Evolutionary conservation across 2,888 invertebrate genomes (phyloP).

Genomic region (Odontothrips loti): DNA sequence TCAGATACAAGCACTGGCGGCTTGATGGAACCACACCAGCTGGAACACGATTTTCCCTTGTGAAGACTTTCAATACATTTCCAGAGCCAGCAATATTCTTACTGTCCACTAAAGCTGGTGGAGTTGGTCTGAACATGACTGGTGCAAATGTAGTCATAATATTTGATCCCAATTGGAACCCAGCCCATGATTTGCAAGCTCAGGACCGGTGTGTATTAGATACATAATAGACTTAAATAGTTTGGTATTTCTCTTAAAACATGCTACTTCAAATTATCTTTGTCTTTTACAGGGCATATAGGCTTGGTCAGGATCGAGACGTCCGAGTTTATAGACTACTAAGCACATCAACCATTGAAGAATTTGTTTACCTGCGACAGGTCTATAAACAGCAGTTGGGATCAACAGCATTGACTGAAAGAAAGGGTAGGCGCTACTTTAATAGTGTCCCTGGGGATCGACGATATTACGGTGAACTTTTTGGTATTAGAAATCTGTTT

Average conservation of each 20-base stretch:
- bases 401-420: not conserved
- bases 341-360: not conserved
- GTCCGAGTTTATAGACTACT: not conserved
- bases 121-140: conserved; percentile 5
- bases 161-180: conserved; percentile 10
- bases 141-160: conserved; percentile 12
- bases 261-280: not conserved
- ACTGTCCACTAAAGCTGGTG: not conserved
- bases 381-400: not conserved
- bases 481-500: not conserved
- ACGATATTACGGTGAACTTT: not conserved
- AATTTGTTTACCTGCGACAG: conserved; percentile 7
- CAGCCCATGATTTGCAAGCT: not conserved
- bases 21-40: not conserved
- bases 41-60: not conserved
- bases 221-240: too few species aligned
- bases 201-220: not conserved
- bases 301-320: not conserved
- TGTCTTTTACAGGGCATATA: not conserved
- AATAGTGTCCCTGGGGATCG: not conserved
- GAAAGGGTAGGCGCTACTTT: not conserved
- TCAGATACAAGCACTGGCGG: not conserved
- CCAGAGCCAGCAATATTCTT: not conserved
- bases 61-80: not conserved
- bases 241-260: not conserved